Base-by-base conservation (phyloP, 2,113 vertebrate genomes). In the Gorsachius goisagi region DNA sequence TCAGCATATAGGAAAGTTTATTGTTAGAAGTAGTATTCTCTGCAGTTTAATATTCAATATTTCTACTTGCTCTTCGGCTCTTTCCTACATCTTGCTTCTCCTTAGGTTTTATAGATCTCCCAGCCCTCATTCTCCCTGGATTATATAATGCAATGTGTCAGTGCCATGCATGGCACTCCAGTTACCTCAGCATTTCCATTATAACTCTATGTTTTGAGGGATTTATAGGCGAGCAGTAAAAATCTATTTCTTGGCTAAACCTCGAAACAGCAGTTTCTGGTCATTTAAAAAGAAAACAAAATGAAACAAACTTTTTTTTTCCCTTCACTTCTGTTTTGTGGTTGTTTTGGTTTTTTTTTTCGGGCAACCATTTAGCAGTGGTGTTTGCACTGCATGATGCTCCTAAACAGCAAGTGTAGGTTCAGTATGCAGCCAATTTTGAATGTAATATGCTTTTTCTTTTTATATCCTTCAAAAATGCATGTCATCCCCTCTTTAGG, bases 141-240 rank as follows among this genome's bases (percentile, higher is more conserved):
- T 96, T 96, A 74, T 96, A 96, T 85, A 96, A 95, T 59, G 67
- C 62, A 85, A 41, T 35, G 84, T 94, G 92, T 95, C 89, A 68
- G 90, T 92, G 77, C 89, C 87, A 73, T 79, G 84, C 84, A 73
- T 80, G 95, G 87, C 81, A 89, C 84, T 82, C 27, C 39, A 47
- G 80, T 97, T 97, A 95, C 91, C 84, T 96, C 94, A 96, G 92
- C 69, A 89, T 95, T 95, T 97, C 93, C 91, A 97, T 97, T 97
- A 74, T 82, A 92, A 94, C 73, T 95, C 62, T 82, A 11, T 78
- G 74, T 92, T 96, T 95, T 68, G 92, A 93, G 92, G 77, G 84
- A 93, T 92, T 96, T 95, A 96, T 96, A 88, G 60, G 55, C 77
- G 76, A 95, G 81, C 74, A 89, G 67, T 97, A 96, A 97, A 97